Conservation (phyloP, 1,140 invertebrate species). For the Physella acuta region DNA sequence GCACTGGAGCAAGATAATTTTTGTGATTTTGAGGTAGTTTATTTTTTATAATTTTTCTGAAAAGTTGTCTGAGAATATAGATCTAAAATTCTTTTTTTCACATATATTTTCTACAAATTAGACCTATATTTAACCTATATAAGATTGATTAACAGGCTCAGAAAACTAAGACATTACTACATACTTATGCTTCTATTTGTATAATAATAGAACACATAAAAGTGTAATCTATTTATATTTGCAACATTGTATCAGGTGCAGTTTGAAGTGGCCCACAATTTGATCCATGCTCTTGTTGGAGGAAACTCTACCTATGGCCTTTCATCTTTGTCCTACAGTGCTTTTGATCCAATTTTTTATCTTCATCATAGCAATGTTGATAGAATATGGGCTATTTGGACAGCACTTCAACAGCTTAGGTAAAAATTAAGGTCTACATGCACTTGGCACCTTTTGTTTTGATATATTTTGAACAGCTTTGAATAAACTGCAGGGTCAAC, state of each 20-base stretch:
- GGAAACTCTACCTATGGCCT: constrained; percentile 26
- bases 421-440: not conserved
- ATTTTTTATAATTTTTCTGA: not conserved
- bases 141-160: too few species aligned
- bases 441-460: too few species aligned
- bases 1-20: constrained; percentile 38
- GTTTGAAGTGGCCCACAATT: constrained; percentile 33
- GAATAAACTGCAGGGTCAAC: too few species aligned
- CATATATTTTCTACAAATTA: too few species aligned
- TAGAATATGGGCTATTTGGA: constrained; percentile 34
- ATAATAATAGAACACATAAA: too few species aligned
- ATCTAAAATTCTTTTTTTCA: too few species aligned
- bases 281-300: constrained; percentile 28
- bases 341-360: constrained; percentile 33
- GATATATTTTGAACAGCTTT: too few species aligned
- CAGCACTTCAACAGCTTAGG: constrained; percentile 25
- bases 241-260: constrained; percentile 8
- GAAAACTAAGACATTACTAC: too few species aligned
- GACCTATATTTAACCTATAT: too few species aligned
- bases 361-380: constrained; percentile 31
- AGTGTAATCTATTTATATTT: not conserved
- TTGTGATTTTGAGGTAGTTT: constrained; percentile 33
- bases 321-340: constrained; percentile 29
- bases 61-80: too few species aligned
- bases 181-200: too few species aligned